Base-by-base conservation (phyloP, 2,888 invertebrate species). In the Auanema sp. region DNA sequence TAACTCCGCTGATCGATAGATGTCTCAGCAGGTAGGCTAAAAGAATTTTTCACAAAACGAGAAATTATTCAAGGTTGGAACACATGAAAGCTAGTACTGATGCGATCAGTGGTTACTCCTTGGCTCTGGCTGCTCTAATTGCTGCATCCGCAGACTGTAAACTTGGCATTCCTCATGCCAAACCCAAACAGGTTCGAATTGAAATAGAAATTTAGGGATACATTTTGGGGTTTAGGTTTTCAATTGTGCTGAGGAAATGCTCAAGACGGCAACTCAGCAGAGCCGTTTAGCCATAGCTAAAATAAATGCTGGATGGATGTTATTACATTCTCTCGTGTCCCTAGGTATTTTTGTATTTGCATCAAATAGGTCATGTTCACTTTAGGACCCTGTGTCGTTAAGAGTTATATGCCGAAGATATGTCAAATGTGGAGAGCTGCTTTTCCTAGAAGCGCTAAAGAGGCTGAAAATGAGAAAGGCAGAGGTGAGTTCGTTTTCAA, bases 291-390 rank as follows among this genome's bases (percentile, higher is more conserved):
- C 96, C 0, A 88, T 95, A 68, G 93, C 94, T 76, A 89, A 96
- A 81, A 95, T 96, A 0, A 93, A 94, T 84, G 95, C 96, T 42
- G 97, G 97, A 33, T 98, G 98, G 98, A 88, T 96, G 53, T 87
- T 98, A 49, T 92, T 98, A 76, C 95, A 95, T 42, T 91, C 97
- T 60, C 92, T 98, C 59, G 94, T 96, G 90, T 94, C 95, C 0
- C 86, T 97, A 72, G 95, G 92, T 89, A n/a, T n/a, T n/a, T n/a
- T n/a, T n/a, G n/a, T n/a, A n/a, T n/a, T n/a, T n/a, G n/a, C n/a
- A n/a, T n/a, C n/a, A n/a, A n/a, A n/a, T n/a, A n/a, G n/a, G n/a
- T 41, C 10, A 10, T 12, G 33, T 33, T 33, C 8, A 44, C 47
- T 10, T n/a, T 44, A 57, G 64, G 69, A n/a, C 66, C 67, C 12